Percentiles rank a stretch among this genome's conserved stretches.
phyloP scores from a whole-genome alignment of 2,797 vertebrate genomes.

The Picus viridis region DNA sequence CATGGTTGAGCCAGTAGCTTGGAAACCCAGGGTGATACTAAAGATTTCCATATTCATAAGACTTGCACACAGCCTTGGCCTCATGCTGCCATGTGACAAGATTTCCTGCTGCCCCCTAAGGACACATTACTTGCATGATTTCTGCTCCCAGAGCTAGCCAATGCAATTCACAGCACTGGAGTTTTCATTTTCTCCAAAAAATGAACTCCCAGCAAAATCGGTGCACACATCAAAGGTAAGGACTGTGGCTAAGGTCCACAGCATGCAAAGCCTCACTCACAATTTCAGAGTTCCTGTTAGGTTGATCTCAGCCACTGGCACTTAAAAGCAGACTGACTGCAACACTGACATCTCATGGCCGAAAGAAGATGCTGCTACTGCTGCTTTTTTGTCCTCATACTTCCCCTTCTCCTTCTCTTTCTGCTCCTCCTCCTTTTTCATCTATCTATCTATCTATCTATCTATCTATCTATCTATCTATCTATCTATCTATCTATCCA shows the following conservation, averaged over 20 bases:
- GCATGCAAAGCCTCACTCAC: not conserved
- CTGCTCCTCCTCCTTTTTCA: not conserved
- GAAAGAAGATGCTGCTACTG: not conserved
- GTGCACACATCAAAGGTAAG: not conserved
- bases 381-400: not conserved
- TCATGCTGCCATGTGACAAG: not conserved
- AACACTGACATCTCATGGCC: constrained; percentile 57
- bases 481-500: no score
- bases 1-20: not conserved
- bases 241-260: not conserved
- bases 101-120: not conserved
- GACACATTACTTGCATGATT: not conserved
- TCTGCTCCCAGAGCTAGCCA: not conserved
- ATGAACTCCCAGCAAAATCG: not conserved
- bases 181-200: not conserved
- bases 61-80: not conserved
- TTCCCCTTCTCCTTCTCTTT: not conserved
- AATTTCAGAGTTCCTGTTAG: not conserved
- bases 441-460: no score
- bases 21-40: not conserved
- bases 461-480: no score
- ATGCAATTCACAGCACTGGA: not conserved
- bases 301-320: not conserved
- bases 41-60: not conserved
- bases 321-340: not conserved